Evolutionary conservation across 2,888 invertebrate genomes (phyloP).

Genomic region (Balanococcus diminutus): DNA sequence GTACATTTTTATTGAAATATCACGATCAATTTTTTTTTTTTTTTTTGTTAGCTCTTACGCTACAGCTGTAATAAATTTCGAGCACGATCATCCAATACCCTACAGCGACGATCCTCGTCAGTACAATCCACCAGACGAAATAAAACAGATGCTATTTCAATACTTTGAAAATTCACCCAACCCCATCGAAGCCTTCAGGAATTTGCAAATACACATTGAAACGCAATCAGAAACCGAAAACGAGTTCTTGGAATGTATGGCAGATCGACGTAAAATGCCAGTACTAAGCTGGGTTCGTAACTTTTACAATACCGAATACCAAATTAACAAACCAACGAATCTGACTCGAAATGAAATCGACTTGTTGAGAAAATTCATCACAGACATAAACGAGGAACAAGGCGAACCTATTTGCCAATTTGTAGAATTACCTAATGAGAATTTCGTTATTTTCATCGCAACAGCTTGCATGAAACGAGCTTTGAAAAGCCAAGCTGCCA

Average conservation of each 20-base stretch:
- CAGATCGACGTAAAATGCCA: not conserved
- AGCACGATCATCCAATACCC: not conserved
- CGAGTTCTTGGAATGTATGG: not conserved
- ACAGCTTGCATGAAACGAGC: not conserved
- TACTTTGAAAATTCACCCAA: not conserved
- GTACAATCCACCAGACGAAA: not conserved
- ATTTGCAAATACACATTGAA: not conserved
- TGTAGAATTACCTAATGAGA: not conserved
- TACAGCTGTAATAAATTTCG: not conserved
- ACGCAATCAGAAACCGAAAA: not conserved
- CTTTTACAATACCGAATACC: not conserved
- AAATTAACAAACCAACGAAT: not conserved
- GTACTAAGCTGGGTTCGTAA: not conserved
- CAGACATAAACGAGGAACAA: not conserved
- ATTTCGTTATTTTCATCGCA: not conserved
- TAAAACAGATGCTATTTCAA: not conserved
- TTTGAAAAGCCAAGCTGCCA: not conserved
- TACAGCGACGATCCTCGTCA: not conserved
- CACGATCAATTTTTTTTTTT: no score
- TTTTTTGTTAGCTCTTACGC: not conserved
- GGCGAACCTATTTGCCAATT: not conserved
- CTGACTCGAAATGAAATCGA: not conserved
- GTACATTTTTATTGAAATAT: not conserved
- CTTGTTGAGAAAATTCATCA: not conserved
- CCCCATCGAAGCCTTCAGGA: not conserved